Base-by-base conservation (phyloP, 2,888 invertebrate species). In the Agonopterix subpropinquella region DNA sequence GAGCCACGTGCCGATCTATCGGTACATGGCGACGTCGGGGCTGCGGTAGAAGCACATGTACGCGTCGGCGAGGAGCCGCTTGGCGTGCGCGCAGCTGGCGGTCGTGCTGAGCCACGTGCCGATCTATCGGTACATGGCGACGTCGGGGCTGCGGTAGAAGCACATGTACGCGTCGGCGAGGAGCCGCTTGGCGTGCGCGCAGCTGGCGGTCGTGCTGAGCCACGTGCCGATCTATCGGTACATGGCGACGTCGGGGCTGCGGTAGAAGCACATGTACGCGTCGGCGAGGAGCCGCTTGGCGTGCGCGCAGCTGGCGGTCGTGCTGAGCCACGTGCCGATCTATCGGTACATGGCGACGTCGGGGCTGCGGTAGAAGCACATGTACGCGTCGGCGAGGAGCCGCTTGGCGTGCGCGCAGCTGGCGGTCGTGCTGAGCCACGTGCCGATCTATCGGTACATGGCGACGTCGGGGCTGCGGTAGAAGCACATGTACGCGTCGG, bases 401-500 rank as follows among this genome's bases (percentile, higher is more conserved):
- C 47, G 47, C 69, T 95, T 92, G 52, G 96, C 95, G 73, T 95
- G 94, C 70, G 95, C 96, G 96, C 64, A 97, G 87, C 73, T 92
- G 91, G 74, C 94, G 92, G 76, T 96, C 94, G 64, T 92, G 92
- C 95, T 93, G 49, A 98, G 89, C 96, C 97, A 98, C 37, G 37
- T 3, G 37, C 37, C 8, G 9, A 37, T 9, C 53, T 91, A 96
- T 78, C 95, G 92, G 88, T 97, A 97, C 96, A 96, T 96, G 92
- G 95, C 95, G 60, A 97, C 94, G 78, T 96, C 96, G 36, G 95
- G 92, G 77, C 96, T 97, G 84, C 97, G 96, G 89, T 98, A 98
- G 94, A 98, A 96, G 88, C 98, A 98, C 92, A 99, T 97, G 88
- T 99, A n/a, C n/a, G n/a, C n/a, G n/a, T n/a, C n/a, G n/a, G n/a